Conservation (phyloP, 2,797 vertebrate genomes). For the Acropternis orthonyx region DNA sequence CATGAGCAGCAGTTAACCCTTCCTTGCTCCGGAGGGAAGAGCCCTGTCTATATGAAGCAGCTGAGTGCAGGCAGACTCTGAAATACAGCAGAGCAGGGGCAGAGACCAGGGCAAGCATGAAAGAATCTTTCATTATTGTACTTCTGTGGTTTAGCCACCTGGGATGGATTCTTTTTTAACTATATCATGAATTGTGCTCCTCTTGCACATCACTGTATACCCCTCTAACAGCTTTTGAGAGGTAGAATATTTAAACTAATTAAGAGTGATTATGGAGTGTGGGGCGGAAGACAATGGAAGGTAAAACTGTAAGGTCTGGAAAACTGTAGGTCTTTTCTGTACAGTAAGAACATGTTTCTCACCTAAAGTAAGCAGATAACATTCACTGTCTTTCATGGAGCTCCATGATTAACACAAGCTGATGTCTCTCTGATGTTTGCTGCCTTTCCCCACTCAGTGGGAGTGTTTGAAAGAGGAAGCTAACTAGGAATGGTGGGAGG, state of each 20-base stretch:
- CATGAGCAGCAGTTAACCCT: not conserved
- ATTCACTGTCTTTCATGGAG: not conserved
- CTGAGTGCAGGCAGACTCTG: not conserved
- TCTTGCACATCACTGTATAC: fast-evolving
- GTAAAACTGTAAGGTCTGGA: not conserved
- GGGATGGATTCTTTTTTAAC: not conserved
- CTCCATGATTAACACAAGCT: fast-evolving
- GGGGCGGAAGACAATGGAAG: fast-evolving
- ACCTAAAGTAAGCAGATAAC: not conserved
- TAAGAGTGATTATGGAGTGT: not conserved
- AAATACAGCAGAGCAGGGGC: fast-evolving
- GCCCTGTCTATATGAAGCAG: fast-evolving
- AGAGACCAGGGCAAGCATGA: not conserved
- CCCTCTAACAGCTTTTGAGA: not conserved
- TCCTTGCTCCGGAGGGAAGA: not conserved
- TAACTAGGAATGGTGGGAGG: not conserved
- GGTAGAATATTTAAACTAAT: not conserved
- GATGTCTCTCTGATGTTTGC: not conserved
- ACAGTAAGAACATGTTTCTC: not conserved
- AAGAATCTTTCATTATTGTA: not conserved
- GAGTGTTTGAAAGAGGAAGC: not conserved
- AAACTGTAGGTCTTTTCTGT: not conserved
- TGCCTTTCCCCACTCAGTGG: not conserved
- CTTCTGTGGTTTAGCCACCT: not conserved
- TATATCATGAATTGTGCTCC: not conserved